Evolutionary conservation across 1,140 invertebrate species (phyloP).

Genomic region (Trachymyrmex cornetzi): DNA sequence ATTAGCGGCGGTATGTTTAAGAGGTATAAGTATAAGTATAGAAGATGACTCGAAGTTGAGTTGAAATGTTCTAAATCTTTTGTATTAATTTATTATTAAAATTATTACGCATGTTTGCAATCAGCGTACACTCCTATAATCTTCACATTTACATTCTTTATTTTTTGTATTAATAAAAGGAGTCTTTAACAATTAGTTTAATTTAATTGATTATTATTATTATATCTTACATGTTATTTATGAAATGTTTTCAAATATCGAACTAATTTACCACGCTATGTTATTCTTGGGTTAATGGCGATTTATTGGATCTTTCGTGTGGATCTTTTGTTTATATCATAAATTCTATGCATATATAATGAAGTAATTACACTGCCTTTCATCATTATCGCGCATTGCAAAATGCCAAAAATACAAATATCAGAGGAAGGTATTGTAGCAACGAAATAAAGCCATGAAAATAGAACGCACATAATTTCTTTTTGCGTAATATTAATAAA

Average conservation of each 20-base stretch:
- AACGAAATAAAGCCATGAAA: constrained; percentile 4
- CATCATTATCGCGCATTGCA: constrained; percentile 11
- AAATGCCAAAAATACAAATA: constrained; percentile 35
- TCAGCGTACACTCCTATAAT: too few species aligned
- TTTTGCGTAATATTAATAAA: constrained; percentile 17
- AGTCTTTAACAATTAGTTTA: too few species aligned
- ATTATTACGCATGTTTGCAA: too few species aligned
- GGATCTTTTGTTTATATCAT: constrained; percentile 40
- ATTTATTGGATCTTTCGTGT: constrained; percentile 43
- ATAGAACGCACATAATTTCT: constrained; percentile 26
- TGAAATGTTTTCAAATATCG: background rate
- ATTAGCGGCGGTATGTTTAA: too few species aligned
- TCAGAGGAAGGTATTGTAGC: background rate
- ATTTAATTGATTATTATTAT: too few species aligned
- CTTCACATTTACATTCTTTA: too few species aligned
- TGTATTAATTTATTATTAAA: too few species aligned
- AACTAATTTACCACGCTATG: constrained; percentile 31
- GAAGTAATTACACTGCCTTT: constrained; percentile 49
- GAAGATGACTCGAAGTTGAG: too few species aligned
- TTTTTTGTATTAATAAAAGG: too few species aligned
- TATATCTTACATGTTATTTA: background rate
- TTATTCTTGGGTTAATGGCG: constrained; percentile 51
- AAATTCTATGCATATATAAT: constrained; percentile 55
- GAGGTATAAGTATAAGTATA: too few species aligned
- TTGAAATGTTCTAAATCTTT: too few species aligned